phyloP scores from a whole-genome alignment of 2,888 invertebrate genomes.

The Suillia variegata region DNA sequence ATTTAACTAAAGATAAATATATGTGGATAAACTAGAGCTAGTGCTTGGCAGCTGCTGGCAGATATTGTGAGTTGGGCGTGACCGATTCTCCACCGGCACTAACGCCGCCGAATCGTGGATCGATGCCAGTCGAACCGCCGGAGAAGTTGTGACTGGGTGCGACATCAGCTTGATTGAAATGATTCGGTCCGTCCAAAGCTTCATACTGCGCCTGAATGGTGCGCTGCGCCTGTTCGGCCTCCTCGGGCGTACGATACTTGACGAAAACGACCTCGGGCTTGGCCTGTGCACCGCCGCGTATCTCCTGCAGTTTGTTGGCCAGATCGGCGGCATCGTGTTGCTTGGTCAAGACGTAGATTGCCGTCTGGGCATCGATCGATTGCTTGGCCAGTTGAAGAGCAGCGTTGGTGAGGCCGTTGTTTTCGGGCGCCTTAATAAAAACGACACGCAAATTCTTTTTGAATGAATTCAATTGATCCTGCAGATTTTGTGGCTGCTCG shows the following conservation, averaged over 20 bases:
- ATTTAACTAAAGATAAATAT: not conserved
- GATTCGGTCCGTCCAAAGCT: constrained; percentile 36
- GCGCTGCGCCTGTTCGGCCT: constrained; percentile 44
- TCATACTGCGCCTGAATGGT: constrained; percentile 44
- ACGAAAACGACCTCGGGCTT: constrained; percentile 47
- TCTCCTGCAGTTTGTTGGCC: constrained; percentile 29
- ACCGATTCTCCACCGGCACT: not conserved
- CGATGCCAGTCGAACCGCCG: constrained; percentile 10
- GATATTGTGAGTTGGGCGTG: constrained; percentile 19
- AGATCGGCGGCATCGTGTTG: constrained; percentile 35
- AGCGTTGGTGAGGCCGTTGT: constrained; percentile 32
- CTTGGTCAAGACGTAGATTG: constrained; percentile 40
- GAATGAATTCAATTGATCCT: constrained; percentile 23
- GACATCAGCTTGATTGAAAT: constrained; percentile 32
- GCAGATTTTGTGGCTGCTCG: constrained; percentile 17
- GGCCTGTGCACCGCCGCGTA: constrained; percentile 20
- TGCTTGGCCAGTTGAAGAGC: constrained; percentile 35
- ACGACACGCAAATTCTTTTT: constrained; percentile 40
- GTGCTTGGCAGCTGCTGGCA: constrained; percentile 21
- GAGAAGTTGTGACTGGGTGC: constrained; percentile 33
- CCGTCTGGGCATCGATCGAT: constrained; percentile 29
- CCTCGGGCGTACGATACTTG: constrained; percentile 45
- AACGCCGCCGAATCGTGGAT: constrained; percentile 7
- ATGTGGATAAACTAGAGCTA: constrained; percentile 1
- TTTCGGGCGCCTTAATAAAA: constrained; percentile 40